Conservation (phyloP, 2,888 invertebrate species). For the Lamellibrachia columna region DNA sequence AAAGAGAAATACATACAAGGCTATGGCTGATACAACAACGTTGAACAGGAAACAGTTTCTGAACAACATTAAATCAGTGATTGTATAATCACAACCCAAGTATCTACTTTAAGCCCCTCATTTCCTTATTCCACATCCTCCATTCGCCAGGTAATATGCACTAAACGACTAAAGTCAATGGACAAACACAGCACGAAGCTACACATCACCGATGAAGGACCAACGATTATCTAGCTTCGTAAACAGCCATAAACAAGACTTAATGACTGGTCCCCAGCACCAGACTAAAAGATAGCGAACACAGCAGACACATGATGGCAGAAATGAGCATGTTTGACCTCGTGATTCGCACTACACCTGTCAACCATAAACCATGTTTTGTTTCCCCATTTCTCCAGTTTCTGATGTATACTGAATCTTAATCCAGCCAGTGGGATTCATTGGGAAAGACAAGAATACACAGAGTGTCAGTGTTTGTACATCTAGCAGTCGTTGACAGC, state of each 20-base stretch:
- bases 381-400: background rate
- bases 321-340: background rate
- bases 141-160: background rate
- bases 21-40: background rate
- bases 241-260: slow-evolving; percentile 5
- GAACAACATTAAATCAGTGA: background rate
- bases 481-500: background rate
- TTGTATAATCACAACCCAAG: background rate
- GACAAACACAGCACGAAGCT: background rate
- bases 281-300: background rate
- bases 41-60: background rate
- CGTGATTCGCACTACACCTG: background rate
- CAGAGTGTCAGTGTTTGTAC: background rate
- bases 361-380: background rate
- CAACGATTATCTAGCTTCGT: slow-evolving; percentile 16
- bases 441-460: background rate
- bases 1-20: background rate
- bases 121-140: background rate
- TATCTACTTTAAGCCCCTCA: background rate
- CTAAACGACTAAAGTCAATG: background rate
- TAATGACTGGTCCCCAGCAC: slow-evolving; percentile 16
- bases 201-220: background rate
- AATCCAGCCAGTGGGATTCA: background rate
- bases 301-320: background rate
- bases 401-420: background rate